Evolutionary conservation across 2,888 invertebrate genomes (phyloP).

Genomic region (Oasisia sp.): DNA sequence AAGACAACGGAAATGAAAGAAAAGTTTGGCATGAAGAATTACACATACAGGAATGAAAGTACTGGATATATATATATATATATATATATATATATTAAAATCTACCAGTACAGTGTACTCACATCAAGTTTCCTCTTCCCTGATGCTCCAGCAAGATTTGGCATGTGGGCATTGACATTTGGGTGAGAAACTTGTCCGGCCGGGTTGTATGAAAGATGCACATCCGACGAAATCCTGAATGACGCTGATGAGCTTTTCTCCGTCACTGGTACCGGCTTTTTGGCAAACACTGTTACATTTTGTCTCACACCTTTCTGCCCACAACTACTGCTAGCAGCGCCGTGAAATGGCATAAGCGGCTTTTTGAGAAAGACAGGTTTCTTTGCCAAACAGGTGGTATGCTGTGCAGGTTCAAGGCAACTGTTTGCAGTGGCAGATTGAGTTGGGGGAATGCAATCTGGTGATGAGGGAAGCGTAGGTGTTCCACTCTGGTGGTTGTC

Average conservation of each 20-base stretch:
- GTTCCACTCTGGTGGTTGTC: background rate
- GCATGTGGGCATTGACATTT: background rate
- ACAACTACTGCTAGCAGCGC: background rate
- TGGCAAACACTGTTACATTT: background rate
- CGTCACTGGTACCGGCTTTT: background rate
- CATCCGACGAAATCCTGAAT: background rate
- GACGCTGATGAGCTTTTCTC: background rate
- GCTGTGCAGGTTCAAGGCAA: background rate
- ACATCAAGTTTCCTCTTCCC: background rate
- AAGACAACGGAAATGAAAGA: background rate
- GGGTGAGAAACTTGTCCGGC: background rate
- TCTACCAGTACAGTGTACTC: background rate
- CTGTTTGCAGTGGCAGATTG: background rate
- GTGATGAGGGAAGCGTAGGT: background rate
- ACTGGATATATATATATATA: no score
- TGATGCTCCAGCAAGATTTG: background rate
- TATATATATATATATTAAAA: background rate
- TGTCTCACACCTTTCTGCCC: background rate
- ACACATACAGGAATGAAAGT: background rate
- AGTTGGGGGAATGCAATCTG: background rate
- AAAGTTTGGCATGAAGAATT: background rate
- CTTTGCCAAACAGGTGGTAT: background rate
- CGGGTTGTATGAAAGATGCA: background rate
- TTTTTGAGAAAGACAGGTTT: slow-evolving; percentile 3
- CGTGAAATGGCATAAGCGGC: background rate